Base-by-base conservation (phyloP, 1,140 invertebrate species). In the Drosophila gunungcola region DNA sequence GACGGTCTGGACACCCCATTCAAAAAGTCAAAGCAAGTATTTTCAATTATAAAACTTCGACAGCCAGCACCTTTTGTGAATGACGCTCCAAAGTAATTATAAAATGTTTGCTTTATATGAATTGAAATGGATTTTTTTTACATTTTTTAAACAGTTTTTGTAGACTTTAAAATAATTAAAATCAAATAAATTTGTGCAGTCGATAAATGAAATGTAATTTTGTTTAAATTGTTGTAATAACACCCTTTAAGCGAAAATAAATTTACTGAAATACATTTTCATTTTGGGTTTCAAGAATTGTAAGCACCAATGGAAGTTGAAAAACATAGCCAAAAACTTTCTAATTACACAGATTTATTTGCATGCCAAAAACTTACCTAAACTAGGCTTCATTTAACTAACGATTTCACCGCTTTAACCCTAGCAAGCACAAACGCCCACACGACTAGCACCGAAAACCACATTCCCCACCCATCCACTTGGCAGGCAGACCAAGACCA, bases 31-130 rank as follows among this genome's bases (percentile, higher is more conserved):
- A 41, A 4, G 10, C 13, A 65, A 68, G 48, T 68, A 77, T 69
- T 77, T 77, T 69, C 74, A 78, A 78, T 78, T 78, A 78, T 57
- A 78, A 78, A 78, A 78, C 73, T 78, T 78, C 55, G 64, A 69
- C 64, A 69, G 41, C 36, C n/a, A 36, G 29, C 64, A 67, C 69
- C 52, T 42, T 61, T 68, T 52, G 56, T 57, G 57, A 54, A 56
- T 53, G 34, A 55, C 52, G 52, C 48, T 41, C 39, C n/a, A 21
- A 16, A 51, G 39, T 51, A 77, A 69, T 76, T 49, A 38, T 43
- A 39, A 54, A 54, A 54, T 69, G 16, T 46, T 34, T 36, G 39
- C 36, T 27, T 54, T 29, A 1, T 34, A 10, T 16, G 5, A 64
- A 39, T 46, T 54, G 36, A 21, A n/a, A 25, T 27, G 4, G 45